These are phyloP conservation scores for Galago senegalensis DNA, from an alignment of 2,797 vertebrate genomes.

Conservation along the genomic window DNA sequence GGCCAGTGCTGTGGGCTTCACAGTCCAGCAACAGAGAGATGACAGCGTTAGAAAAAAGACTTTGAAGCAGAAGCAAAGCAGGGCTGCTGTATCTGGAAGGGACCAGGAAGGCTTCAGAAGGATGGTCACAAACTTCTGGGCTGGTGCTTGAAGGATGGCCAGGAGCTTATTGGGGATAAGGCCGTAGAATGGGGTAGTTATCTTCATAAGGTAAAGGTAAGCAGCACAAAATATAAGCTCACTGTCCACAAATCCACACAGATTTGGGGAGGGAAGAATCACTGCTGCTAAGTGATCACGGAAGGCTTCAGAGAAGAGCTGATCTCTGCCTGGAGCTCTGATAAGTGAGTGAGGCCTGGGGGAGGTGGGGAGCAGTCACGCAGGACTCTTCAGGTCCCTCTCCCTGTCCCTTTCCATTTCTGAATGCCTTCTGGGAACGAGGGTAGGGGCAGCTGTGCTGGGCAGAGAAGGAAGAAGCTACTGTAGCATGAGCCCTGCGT, in stretches of 20 bases:
- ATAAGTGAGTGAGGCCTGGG: neutral
- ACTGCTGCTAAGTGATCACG: neutral
- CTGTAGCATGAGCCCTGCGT: neutral
- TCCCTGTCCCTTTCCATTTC: neutral
- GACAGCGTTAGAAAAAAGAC: neutral
- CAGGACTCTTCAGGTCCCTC: neutral
- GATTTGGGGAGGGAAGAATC: neutral
- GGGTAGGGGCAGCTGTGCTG: neutral
- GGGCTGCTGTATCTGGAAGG: neutral
- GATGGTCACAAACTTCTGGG: neutral
- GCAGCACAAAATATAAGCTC: neutral
- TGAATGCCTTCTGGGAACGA: neutral
- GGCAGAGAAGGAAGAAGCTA: neutral
- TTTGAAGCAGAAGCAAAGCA: neutral
- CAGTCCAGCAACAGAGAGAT: neutral
- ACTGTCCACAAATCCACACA: neutral
- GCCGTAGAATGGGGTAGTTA: too few species aligned
- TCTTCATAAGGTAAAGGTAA: neutral
- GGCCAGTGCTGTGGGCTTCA: neutral
- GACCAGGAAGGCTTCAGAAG: neutral
- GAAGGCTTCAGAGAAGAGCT: neutral
- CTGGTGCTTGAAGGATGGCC: neutral
- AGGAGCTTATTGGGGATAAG: neutral
- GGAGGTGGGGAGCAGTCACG: neutral
- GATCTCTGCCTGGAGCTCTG: neutral